Base-by-base conservation (phyloP, 2,797 vertebrate genomes). In the Cossypha dichroa region DNA sequence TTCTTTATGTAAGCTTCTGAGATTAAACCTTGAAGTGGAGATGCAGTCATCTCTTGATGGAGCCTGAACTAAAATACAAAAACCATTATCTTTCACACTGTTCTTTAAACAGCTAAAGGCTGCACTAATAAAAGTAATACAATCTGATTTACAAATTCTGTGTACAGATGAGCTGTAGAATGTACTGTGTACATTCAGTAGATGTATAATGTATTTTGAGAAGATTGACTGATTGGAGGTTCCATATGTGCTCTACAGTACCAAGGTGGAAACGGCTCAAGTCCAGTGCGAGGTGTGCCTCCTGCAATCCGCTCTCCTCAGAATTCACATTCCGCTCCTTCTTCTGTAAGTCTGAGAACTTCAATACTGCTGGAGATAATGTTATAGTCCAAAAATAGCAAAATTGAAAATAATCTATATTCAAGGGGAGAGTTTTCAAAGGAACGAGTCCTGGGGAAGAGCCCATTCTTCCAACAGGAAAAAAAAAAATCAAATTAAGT, bases 201-300 rank as follows among this genome's bases (percentile, higher is more conserved):
- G 62, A 36, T 69, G n/a, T 69, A 15, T 51, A 33, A 48, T 58
- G 6, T 72, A 2, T 83, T 94, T 85, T 90, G 49, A 12, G 86
- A 85, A 73, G 51, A 33, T 31, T 67, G 81, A 85, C 86, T 94
- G 40, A 96, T 18, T 28, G 67, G 90, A 63, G 58, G 18, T 15
- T 15, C 34, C 18, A 0, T 81, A 31, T 93, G 73, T 92, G 84
- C 78, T 93, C 64, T 59, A 18, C 90, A 99, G 99, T 99, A 99
- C 97, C 99, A 99, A 97, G 99, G 98, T 98, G 99, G 99, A 91
- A 99, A 99, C 97, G 99, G 99, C 95, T 99, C 99, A 89, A 99
- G 99, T 98, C 99, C 99, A 70, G 99, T 99, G 93, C 98, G 99
- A 98, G 99, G 99, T 34, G 97, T 99, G 88, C 99, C 99, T 93